Evolutionary conservation across 2,797 vertebrate genomes (phyloP).

Genomic region (Falco concolor): DNA sequence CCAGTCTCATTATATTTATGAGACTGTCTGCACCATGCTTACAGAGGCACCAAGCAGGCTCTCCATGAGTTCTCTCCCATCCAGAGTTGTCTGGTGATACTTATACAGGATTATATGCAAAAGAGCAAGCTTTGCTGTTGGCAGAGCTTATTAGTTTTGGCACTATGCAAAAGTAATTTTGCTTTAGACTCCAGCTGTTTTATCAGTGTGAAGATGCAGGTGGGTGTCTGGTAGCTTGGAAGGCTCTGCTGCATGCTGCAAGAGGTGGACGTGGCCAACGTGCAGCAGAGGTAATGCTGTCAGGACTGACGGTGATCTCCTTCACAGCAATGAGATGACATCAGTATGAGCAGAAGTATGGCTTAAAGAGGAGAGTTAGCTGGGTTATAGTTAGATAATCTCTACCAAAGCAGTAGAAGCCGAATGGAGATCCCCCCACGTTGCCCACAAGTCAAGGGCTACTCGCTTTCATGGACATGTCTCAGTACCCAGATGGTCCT

Average conservation of each 20-base stretch:
- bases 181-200: not conserved
- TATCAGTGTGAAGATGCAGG: not conserved
- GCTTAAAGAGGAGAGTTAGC: not conserved
- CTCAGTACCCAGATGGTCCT: not conserved
- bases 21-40: not conserved
- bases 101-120: not conserved
- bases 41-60: not conserved
- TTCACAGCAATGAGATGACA: not conserved
- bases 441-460: not conserved
- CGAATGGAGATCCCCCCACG: not conserved
- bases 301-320: not conserved
- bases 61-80: not conserved
- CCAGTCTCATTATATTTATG: not conserved
- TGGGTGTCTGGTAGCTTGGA: not conserved
- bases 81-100: not conserved
- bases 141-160: not conserved
- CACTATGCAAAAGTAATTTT: not conserved
- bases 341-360: not conserved
- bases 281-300: not conserved
- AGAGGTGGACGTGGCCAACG: not conserved
- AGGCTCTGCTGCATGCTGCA: not conserved
- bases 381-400: not conserved
- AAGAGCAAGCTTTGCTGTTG: not conserved
- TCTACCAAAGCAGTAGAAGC: not conserved
- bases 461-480: fast-evolving